Evolutionary conservation across 64 coral and sea anemone species (phyloP).

Genomic region (Catalaphyllia jardinei): DNA sequence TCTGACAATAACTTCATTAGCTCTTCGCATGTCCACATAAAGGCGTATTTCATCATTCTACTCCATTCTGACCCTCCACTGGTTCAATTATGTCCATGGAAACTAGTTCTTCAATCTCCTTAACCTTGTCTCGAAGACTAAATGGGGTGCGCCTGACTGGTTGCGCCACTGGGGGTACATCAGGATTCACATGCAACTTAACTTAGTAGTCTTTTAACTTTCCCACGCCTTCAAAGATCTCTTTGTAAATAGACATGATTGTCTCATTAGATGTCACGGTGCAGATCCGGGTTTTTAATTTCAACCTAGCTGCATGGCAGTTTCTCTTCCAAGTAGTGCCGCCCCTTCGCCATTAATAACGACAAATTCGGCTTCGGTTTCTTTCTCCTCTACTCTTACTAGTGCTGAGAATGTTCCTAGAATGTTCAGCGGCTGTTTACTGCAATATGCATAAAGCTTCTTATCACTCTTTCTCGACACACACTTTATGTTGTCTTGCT

Average conservation of each 20-base stretch:
- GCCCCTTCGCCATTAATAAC: slow-evolving; percentile 35
- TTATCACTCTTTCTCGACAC: slow-evolving; percentile 28
- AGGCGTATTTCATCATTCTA: slow-evolving; percentile 13
- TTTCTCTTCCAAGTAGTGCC: no score
- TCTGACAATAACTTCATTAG: neutral
- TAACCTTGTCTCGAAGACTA: slow-evolving; percentile 56
- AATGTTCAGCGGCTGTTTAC: slow-evolving; percentile 11
- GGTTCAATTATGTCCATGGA: no score
- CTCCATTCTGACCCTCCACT: neutral
- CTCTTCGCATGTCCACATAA: slow-evolving; percentile 22
- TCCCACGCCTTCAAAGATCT: slow-evolving; percentile 62
- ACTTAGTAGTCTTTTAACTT: slow-evolving; percentile 36
- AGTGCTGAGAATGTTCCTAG: slow-evolving; percentile 37
- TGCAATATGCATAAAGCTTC: slow-evolving; percentile 58
- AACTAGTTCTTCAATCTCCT: slow-evolving; percentile 19
- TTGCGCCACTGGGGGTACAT: slow-evolving; percentile 31
- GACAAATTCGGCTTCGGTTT: slow-evolving; percentile 20
- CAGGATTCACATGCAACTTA: slow-evolving; percentile 40
- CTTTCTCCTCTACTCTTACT: neutral
- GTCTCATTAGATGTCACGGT: neutral
- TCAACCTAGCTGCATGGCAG: no score
- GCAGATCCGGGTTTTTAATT: no score
- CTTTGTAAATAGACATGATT: slow-evolving; percentile 16
- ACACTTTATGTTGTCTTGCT: slow-evolving; percentile 19
- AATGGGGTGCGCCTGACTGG: slow-evolving; percentile 36